These are phyloP conservation scores for Agrotis puta DNA, from an alignment of 2,888 invertebrate genomes.

Conservation along the genomic window DNA sequence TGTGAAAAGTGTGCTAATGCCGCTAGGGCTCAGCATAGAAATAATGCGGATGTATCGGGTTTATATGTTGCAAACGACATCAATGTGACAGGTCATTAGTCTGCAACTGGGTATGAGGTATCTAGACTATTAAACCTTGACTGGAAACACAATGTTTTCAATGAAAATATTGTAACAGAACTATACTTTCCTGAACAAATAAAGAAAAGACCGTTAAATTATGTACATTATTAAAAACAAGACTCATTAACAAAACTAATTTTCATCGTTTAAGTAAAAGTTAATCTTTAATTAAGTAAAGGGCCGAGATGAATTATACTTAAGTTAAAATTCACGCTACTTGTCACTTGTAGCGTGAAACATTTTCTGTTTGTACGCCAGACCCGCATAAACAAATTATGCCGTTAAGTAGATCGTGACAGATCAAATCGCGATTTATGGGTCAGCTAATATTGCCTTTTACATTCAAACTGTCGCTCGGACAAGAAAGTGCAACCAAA, in stretches of 20 bases:
- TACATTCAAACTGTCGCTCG: constrained; percentile 62
- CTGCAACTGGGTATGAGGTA: constrained; percentile 14
- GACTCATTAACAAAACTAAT: constrained; percentile 31
- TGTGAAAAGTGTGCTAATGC: constrained; percentile 57
- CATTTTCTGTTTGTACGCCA: constrained; percentile 65
- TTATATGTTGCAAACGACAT: constrained; percentile 56
- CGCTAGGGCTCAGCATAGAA: constrained; percentile 29
- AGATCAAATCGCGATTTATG: constrained; percentile 84
- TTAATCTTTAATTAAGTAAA: constrained; percentile 63
- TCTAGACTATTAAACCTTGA: constrained; percentile 13
- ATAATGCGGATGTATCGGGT: constrained; percentile 61
- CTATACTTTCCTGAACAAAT: constrained; percentile 7
- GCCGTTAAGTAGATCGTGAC: constrained; percentile 87
- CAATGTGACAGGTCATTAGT: constrained; percentile 55
- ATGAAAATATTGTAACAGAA: background rate
- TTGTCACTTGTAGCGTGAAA: constrained; percentile 74
- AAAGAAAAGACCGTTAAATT: constrained; percentile 28
- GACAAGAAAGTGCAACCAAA: constrained; percentile 73
- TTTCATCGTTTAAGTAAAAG: constrained; percentile 61
- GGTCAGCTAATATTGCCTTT: constrained; percentile 80
- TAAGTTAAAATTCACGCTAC: constrained; percentile 68
- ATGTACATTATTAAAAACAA: constrained; percentile 15
- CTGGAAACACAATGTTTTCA: background rate
- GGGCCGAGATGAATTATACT: constrained; percentile 64
- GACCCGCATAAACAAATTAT: constrained; percentile 71